Evolutionary conservation across 2,888 invertebrate species (phyloP), one percentile per base, ranked within the genome.

Genomic region (Podotricha telesiphe): DNA sequence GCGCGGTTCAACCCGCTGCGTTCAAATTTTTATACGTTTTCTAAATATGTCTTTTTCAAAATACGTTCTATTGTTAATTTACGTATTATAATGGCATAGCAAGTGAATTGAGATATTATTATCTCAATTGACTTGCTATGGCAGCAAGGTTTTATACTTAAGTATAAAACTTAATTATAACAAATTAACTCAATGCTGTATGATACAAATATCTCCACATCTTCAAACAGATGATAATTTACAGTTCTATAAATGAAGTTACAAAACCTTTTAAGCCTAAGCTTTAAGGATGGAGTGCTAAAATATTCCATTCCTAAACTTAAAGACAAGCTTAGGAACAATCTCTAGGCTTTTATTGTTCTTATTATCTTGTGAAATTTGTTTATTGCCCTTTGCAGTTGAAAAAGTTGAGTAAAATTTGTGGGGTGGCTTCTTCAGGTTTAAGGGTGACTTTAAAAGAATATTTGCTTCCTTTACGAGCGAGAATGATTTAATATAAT

Each of bases 281-380:
- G 45, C 55, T 56, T 45, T 13, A 61, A 62, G 53, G 63, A 66
- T 64, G 53, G 71, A 76, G 76, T 75, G 76, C 80, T 82, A 80
- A 81, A 83, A 81, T 81, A 81, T 81, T 82, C 76, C 75, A 72
- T 78, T 78, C 80, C 78, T 76, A 75, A 79, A 79, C 70, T 79
- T 74, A 67, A 68, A 72, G 56, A 63, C 68, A 68, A 70, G 69
- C 56, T 65, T 69, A 65, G 71, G 75, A 76, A 78, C 78, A 79
- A 79, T 79, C 75, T 75, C 61, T 66, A 72, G 67, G 76, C 76
- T 79, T 79, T 81, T 81, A 82, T 81, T 82, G 77, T 82, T 79
- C 78, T 80, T 81, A 82, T 83, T 84, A 79, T 81, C 78, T 79
- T 76, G 78, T 74, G 76, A 83, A 82, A 80, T 81, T 80, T 81